Conservation (phyloP, 2,797 vertebrate genomes). For the Gymnocypris eckloni region DNA sequence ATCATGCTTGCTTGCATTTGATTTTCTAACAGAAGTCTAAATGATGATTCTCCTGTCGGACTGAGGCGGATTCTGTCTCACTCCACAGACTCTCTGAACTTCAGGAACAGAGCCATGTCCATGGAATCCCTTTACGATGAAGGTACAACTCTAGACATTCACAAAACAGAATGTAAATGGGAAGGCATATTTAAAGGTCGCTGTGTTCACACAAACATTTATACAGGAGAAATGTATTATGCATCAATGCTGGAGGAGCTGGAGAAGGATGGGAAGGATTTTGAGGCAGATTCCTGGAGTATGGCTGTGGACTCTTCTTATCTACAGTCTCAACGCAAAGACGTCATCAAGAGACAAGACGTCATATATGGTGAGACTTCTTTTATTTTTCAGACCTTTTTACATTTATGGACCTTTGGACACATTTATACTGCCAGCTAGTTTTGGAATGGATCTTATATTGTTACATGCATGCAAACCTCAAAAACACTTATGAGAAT, state of each 20-base stretch:
- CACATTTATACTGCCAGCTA: background rate
- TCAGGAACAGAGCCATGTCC: conserved; percentile 88
- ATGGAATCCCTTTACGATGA: conserved; percentile 90
- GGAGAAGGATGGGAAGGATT: conserved; percentile 86
- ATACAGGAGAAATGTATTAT: conserved; percentile 84
- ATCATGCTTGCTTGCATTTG: background rate
- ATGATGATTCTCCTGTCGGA: conserved; percentile 87
- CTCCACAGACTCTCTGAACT: conserved; percentile 90
- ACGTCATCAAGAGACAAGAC: conserved; percentile 91
- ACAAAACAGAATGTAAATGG: background rate
- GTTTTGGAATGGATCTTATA: background rate
- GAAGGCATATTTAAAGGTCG: background rate
- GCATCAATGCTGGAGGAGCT: conserved; percentile 86
- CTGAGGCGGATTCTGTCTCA: conserved; percentile 91
- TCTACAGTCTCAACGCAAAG: conserved; percentile 88
- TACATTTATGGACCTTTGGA: background rate
- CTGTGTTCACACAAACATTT: background rate
- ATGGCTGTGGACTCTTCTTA: conserved; percentile 86
- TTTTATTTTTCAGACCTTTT: background rate
- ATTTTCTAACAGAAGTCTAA: conserved; percentile 75
- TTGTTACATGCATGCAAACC: background rate
- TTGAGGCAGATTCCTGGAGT: conserved; percentile 91
- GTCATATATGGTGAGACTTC: conserved; percentile 88
- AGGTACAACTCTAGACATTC: conserved; percentile 71
- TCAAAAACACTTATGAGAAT: background rate